A percentile compares a stretch with the other conserved stretches of the same genome.
Evolutionary conservation across 2,113 vertebrate genomes (phyloP).

Genomic region (Embiotoca jacksoni): DNA sequence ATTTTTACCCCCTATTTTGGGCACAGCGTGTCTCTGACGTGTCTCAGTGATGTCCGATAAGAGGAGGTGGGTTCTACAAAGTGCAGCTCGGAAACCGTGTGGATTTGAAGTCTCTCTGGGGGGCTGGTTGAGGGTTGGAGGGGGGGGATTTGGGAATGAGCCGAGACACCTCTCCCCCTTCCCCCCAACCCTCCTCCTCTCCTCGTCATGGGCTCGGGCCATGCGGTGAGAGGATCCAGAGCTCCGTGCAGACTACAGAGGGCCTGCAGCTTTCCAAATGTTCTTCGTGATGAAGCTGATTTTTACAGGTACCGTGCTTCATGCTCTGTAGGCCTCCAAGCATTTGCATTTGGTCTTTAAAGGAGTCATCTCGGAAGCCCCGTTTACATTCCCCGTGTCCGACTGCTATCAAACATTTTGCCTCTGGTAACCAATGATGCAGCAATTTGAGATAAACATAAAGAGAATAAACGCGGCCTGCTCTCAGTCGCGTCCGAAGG

Average conservation of each 20-base stretch:
- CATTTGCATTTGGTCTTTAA: conserved; percentile 46
- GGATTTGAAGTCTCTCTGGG: conserved; percentile 42
- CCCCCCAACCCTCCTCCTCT: neutral
- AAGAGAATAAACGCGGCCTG: conserved; percentile 47
- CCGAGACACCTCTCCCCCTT: neutral
- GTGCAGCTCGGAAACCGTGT: conserved; percentile 16
- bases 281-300: neutral
- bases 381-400: conserved; percentile 69
- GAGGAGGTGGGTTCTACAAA: conserved; percentile 47
- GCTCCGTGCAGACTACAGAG: neutral
- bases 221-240: conserved; percentile 33
- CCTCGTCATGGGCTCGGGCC: conserved; percentile 3
- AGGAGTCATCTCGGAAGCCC: conserved; percentile 24
- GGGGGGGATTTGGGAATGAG: conserved; percentile 20
- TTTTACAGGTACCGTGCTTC: conserved; percentile 26
- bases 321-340: conserved; percentile 17
- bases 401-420: conserved; percentile 49
- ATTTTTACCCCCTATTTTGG: conserved; percentile 33
- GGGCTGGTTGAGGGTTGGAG: neutral
- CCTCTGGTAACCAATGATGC: conserved; percentile 55
- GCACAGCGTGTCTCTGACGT: conserved; percentile 32
- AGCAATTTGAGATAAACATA: conserved; percentile 61
- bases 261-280: no score
- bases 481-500: conserved; percentile 20
- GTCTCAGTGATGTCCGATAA: conserved; percentile 46